Percentiles rank a stretch among this genome's conserved stretches.
Evolutionary conservation across 2,888 invertebrate species (phyloP).

Genomic region (Apodemia duryi): DNA sequence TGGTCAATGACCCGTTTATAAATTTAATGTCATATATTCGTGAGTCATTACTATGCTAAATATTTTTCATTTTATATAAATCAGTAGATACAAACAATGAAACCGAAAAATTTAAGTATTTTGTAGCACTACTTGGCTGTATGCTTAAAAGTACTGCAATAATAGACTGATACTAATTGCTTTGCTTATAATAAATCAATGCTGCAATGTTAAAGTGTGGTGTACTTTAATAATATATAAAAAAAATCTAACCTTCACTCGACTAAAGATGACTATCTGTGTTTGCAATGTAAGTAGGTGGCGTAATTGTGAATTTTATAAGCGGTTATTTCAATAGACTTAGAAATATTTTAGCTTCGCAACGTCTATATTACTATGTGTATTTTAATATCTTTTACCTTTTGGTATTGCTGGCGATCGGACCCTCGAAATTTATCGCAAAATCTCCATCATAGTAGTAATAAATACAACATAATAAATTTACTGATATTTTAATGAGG

Average conservation of each 20-base stretch:
- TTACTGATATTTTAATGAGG: no score
- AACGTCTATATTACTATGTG: no score
- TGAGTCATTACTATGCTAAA: background rate
- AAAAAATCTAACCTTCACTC: slow-evolving; percentile 6
- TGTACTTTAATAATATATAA: slow-evolving; percentile 4
- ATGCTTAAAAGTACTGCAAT: background rate
- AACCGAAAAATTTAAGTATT: background rate
- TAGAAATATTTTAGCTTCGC: no score
- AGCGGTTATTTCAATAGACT: no score
- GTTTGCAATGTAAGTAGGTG: background rate
- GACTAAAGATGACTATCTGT: background rate
- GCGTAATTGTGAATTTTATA: background rate
- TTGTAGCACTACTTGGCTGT: background rate
- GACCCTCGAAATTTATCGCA: no score
- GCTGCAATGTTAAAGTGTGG: background rate
- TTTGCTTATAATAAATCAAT: background rate
- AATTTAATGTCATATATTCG: background rate
- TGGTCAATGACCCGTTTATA: background rate
- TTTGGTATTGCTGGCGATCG: no score
- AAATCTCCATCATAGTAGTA: no score
- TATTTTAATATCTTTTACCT: no score
- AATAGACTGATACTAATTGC: background rate
- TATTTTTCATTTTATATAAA: background rate
- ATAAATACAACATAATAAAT: no score
- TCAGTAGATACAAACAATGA: no score